Percentiles rank a stretch among this genome's conserved stretches.
phyloP scores from a whole-genome alignment of 2,113 vertebrate species.

The Eudyptes chrysolophus region DNA sequence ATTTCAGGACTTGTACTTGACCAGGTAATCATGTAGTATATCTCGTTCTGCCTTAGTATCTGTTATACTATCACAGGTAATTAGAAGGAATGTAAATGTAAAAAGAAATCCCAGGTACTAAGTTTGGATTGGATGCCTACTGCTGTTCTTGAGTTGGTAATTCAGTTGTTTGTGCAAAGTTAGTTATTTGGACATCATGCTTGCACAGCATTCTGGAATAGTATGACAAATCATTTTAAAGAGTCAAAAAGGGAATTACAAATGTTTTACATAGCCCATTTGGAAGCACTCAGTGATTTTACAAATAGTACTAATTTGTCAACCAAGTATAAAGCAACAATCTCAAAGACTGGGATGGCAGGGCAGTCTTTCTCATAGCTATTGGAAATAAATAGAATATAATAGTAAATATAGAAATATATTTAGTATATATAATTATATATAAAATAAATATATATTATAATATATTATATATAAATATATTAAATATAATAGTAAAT shows the following conservation, averaged over 20 bases:
- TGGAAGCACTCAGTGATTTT: neutral
- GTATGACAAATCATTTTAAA: neutral
- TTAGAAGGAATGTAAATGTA: neutral
- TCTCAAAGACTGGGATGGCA: neutral
- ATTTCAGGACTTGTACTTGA: neutral
- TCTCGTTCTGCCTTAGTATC: neutral
- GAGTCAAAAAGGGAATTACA: neutral
- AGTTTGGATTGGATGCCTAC: neutral
- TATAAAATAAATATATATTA: too few relatives aligned
- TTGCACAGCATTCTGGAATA: neutral
- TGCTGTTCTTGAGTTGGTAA: neutral
- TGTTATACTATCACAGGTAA: neutral
- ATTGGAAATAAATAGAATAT: neutral
- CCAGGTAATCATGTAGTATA: neutral
- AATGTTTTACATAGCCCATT: neutral
- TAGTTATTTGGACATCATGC: neutral
- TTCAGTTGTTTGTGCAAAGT: neutral
- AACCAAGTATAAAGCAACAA: neutral
- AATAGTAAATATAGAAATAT: too few relatives aligned
- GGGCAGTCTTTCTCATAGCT: neutral
- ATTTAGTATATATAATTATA: too few relatives aligned
- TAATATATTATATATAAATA: too few relatives aligned
- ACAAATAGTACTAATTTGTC: neutral
- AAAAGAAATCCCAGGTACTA: neutral
- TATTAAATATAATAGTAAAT: too few relatives aligned